phyloP scores from a whole-genome alignment of 2,797 vertebrate species.

The Austrolebias charrua region DNA sequence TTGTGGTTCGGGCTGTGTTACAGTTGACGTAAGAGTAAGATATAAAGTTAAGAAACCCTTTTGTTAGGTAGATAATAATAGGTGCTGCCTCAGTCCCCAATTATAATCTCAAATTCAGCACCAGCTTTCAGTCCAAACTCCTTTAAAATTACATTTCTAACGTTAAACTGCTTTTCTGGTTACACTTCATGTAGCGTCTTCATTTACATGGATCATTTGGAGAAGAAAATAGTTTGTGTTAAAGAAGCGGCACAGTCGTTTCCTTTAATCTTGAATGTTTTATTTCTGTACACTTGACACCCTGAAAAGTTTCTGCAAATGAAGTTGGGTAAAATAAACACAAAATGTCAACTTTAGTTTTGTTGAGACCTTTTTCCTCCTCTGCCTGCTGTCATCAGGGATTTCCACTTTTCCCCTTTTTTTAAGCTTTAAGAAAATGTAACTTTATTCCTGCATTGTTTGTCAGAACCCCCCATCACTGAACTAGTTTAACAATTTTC shows the following conservation, averaged over 20 bases:
- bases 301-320: neutral
- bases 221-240: neutral
- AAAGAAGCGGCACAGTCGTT: neutral
- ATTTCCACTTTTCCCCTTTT: no score
- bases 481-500: neutral
- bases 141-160: no score
- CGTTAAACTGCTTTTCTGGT: no score
- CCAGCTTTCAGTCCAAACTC: neutral
- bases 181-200: neutral
- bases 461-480: neutral
- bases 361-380: no score
- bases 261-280: neutral
- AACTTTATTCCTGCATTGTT: constrained; percentile 19
- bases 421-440: neutral
- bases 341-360: neutral
- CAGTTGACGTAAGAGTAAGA: no score
- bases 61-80: no score
- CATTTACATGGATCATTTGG: no score
- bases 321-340: neutral
- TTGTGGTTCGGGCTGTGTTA: no score
- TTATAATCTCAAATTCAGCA: no score
- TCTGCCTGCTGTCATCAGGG: neutral
- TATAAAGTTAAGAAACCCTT: no score
- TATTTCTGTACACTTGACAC: neutral
- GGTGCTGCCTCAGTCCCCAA: no score